phyloP scores from a whole-genome alignment of 2,113 vertebrate species.

The Sylvia atricapilla region DNA sequence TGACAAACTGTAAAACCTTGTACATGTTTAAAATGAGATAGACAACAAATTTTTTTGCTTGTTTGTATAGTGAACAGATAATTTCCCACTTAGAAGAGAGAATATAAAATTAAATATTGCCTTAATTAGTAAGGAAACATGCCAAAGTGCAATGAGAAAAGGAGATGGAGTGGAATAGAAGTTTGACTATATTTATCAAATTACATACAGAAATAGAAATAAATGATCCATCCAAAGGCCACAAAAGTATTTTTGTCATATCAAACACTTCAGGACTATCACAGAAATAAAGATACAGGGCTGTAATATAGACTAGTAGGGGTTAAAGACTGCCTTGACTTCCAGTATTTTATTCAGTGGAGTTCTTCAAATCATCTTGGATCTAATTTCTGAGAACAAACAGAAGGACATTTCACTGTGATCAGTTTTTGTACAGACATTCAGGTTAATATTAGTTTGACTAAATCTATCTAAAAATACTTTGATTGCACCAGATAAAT shows the following conservation, averaged over 20 bases:
- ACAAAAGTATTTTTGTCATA: background rate
- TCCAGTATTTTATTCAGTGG: background rate
- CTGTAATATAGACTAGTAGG: background rate
- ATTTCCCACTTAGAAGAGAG: background rate
- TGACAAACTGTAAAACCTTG: background rate
- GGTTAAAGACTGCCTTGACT: background rate
- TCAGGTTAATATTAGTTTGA: background rate
- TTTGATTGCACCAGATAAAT: background rate
- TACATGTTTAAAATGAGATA: background rate
- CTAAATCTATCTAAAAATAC: background rate
- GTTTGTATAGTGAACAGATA: background rate
- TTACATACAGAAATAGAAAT: background rate
- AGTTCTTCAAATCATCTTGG: background rate
- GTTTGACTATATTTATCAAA: background rate
- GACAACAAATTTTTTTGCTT: background rate
- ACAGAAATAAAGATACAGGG: background rate
- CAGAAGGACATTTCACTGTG: background rate
- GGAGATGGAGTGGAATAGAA: background rate
- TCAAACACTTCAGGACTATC: background rate
- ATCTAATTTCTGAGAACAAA: background rate
- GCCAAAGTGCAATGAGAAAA: background rate
- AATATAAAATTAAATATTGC: background rate
- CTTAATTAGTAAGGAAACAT: background rate
- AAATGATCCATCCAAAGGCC: background rate
- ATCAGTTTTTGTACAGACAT: background rate